These are phyloP conservation scores for Calyptomena viridis DNA, from an alignment of 2,113 vertebrate genomes.

Conservation along the genomic window DNA sequence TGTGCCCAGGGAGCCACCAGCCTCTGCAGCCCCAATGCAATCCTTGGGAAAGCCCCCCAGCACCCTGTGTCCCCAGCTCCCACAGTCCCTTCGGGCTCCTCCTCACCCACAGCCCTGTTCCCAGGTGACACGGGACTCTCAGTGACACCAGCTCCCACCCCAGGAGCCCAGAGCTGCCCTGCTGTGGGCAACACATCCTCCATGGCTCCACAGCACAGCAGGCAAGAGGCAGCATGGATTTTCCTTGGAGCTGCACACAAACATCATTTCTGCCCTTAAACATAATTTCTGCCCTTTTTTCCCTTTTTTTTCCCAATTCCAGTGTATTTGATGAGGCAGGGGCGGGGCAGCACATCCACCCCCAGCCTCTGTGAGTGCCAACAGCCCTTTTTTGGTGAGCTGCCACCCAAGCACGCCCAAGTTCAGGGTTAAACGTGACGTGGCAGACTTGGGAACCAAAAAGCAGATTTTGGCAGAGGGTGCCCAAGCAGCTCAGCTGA, in stretches of 20 bases:
- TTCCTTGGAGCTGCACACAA: not conserved
- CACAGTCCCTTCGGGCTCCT: not conserved
- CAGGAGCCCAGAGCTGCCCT: not conserved
- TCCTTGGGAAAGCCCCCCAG: not conserved
- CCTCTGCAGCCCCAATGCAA: not conserved
- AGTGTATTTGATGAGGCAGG: fast-evolving
- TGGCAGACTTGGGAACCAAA: not conserved
- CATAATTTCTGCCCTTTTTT: not conserved
- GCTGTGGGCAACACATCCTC: not conserved
- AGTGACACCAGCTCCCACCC: not conserved
- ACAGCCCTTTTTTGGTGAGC: not conserved
- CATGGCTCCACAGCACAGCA: fast-evolving
- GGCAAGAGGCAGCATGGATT: not conserved
- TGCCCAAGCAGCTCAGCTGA: not conserved
- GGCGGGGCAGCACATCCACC: not conserved
- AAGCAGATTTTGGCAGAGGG: not conserved
- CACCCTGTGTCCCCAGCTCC: fast-evolving
- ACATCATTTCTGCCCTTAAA: not conserved
- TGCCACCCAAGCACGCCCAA: not conserved
- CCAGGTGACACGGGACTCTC: not conserved
- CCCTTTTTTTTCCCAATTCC: not conserved
- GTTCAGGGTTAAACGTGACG: not conserved
- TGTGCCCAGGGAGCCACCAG: fast-evolving
- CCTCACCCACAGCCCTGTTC: not conserved
- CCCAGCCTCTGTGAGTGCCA: not conserved